Conservation (phyloP, 2,113 vertebrate genomes). For the Malurus elegans region DNA sequence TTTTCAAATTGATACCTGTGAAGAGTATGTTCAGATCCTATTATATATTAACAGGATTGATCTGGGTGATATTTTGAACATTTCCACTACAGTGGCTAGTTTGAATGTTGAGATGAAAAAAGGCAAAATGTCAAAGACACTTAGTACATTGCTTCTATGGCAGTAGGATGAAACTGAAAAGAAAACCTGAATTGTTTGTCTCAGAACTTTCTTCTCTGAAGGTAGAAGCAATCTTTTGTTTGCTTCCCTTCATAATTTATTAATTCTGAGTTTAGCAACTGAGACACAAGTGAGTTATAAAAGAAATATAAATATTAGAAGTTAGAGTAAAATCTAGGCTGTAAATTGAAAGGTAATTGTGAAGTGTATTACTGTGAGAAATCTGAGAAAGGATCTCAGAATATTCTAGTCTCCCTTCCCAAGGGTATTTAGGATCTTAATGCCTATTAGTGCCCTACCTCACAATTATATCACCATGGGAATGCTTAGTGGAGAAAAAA, state of each 20-base stretch:
- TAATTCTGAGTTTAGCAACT: constrained; percentile 9
- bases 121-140: constrained; percentile 37
- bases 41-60: constrained; percentile 46
- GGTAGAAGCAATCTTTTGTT: background rate
- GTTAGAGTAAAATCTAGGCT: background rate
- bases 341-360: background rate
- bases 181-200: background rate
- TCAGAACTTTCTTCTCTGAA: constrained; percentile 37
- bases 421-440: background rate
- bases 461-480: background rate
- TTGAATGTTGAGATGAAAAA: constrained; percentile 48
- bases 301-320: constrained; percentile 7
- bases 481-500: background rate
- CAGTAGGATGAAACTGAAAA: background rate
- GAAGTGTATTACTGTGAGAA: background rate
- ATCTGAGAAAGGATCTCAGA: background rate
- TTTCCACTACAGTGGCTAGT: constrained; percentile 35
- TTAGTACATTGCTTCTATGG: background rate
- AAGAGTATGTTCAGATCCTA: constrained; percentile 37
- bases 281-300: background rate
- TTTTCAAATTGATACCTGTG: constrained; percentile 37
- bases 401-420: background rate
- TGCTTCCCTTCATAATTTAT: background rate
- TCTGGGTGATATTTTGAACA: constrained; percentile 41
- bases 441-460: background rate